Base-by-base conservation (phyloP, 1,140 invertebrate genomes). In the Atta cephalotes region DNA sequence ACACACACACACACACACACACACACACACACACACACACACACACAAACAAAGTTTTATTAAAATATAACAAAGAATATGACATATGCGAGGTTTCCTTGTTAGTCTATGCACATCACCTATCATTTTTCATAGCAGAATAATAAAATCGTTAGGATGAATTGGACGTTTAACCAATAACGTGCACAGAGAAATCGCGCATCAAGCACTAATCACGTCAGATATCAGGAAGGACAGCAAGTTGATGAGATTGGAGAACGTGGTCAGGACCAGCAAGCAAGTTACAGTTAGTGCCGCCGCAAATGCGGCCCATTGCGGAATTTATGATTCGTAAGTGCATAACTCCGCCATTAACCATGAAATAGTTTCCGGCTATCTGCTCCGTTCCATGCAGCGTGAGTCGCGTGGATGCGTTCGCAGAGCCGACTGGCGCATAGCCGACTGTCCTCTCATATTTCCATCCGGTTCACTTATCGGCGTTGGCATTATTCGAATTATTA, bases 271-370 rank as follows among this genome's bases (percentile, higher is more conserved):
- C 63, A 58, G 53, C 14, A 45, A 49, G 74, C 58, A 74, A 84
- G 88, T 87, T 90, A 89, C 71, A 68, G 25, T 25, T 49, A 58
- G 45, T 21, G 70, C 25, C 66, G 49, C 70, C 77, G 70, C 74
- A 90, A 84, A 90, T 81, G 89, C 86, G 86, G 88, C 84, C 84
- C 91, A 91, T 92, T 90, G 84, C 60, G 87, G 87, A 92, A 92
- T 92, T 92, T 92, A 92, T 91, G 91, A 92, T 91, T 92, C 87
- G 88, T 91, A 92, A 92, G 88, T 92, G 90, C 91, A 92, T 92
- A 92, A 90, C 90, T 92, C 88, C 84, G 84, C 91, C 90, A 92
- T 92, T 92, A 92, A 78, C 90, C 82, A 79, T 90, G 91, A 92
- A 92, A 92, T 92, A 92, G 91, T 91, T 92, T 91, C 91, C 91